phyloP scores from a whole-genome alignment of 2,888 invertebrate species.

The Lasioglossum zephyrum region DNA sequence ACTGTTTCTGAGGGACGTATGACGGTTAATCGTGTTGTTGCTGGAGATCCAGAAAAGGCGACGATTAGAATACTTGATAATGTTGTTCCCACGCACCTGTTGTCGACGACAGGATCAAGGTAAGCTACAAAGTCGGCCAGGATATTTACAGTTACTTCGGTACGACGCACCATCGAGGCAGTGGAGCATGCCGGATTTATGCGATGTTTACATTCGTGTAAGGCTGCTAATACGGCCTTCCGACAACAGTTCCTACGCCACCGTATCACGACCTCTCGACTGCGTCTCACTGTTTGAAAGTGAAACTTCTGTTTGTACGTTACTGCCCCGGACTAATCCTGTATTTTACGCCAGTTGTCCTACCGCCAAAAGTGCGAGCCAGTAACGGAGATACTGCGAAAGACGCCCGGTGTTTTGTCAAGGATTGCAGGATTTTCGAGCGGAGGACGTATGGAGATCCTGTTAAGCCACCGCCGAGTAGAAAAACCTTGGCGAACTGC shows the following conservation, averaged over 20 bases:
- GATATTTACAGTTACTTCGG: conserved; percentile 72
- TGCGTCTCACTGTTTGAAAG: conserved; percentile 78
- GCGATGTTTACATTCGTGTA: conserved; percentile 81
- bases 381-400: conserved; percentile 22
- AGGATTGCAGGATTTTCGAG: conserved; percentile 33
- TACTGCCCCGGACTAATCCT: conserved; percentile 79
- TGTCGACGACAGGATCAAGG: conserved; percentile 64
- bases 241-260: conserved; percentile 74
- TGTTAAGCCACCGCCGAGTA: conserved; percentile 19
- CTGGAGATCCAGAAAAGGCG: neutral
- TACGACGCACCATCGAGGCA: conserved; percentile 54
- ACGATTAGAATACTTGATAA: conserved; percentile 13
- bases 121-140: conserved; percentile 72
- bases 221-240: conserved; percentile 82
- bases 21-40: neutral
- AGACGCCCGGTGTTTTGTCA: conserved; percentile 9
- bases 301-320: conserved; percentile 83
- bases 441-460: conserved; percentile 13
- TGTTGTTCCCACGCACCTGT: conserved; percentile 45
- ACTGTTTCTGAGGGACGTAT: neutral
- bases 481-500: conserved; percentile 8
- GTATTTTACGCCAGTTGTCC: conserved; percentile 76
- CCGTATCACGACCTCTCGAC: conserved; percentile 70
- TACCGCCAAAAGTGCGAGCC: conserved; percentile 31
- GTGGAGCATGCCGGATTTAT: conserved; percentile 77